Conservation (phyloP, 2,113 vertebrate genomes). For the Mus musculus region DNA sequence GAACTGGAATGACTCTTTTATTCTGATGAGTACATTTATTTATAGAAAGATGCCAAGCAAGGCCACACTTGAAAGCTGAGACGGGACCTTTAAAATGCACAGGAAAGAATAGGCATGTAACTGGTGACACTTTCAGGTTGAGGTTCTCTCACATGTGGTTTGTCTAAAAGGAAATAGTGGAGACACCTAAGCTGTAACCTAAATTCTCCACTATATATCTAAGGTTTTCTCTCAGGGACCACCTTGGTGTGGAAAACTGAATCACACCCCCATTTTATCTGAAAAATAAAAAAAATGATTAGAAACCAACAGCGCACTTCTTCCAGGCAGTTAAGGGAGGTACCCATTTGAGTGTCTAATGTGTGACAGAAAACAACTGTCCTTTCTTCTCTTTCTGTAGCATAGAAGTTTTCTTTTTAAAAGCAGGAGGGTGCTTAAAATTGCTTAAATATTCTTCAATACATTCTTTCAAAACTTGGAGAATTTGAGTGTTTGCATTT, state of each 20-base stretch:
- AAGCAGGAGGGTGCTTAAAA: background rate
- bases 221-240: conserved; percentile 53
- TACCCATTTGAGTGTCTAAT: background rate
- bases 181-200: conserved; percentile 42
- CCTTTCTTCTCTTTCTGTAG: background rate
- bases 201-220: conserved; percentile 35
- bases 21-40: conserved; percentile 60
- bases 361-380: background rate
- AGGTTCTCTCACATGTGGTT: conserved; percentile 61
- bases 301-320: conserved; percentile 68
- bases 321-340: conserved; percentile 12
- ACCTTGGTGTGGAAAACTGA: conserved; percentile 67
- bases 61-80: conserved; percentile 14
- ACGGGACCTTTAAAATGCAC: conserved; percentile 34
- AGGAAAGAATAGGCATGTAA: conserved; percentile 21
- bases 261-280: conserved; percentile 63
- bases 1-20: background rate
- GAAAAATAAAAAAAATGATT: conserved; percentile 71
- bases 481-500: conserved; percentile 21
- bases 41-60: conserved; percentile 54
- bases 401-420: background rate
- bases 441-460: background rate
- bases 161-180: conserved; percentile 72
- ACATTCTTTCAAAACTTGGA: conserved; percentile 36
- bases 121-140: conserved; percentile 40